Evolutionary conservation across 2,113 vertebrate species (phyloP).

Genomic region (Australoheros scitulus): DNA sequence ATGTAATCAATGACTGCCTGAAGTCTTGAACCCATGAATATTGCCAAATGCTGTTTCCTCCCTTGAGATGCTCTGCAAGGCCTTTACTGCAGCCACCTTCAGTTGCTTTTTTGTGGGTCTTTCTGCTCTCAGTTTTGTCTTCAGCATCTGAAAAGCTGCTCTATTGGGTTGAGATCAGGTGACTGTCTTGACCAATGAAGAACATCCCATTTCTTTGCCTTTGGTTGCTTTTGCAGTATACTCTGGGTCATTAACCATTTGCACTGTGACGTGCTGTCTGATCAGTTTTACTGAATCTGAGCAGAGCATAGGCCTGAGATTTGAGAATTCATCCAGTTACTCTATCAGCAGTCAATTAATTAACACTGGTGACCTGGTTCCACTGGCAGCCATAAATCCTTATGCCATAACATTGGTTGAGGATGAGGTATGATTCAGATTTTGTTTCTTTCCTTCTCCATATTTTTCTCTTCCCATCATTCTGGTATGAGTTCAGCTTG

Average conservation of each 20-base stretch:
- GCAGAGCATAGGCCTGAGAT: background rate
- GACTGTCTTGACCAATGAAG: too few species aligned
- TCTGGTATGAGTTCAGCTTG: too few species aligned
- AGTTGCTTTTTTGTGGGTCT: background rate
- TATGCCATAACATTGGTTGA: too few species aligned
- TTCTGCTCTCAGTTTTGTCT: background rate
- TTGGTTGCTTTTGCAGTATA: background rate
- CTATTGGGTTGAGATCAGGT: background rate
- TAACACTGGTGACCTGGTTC: background rate
- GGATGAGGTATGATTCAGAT: too few species aligned
- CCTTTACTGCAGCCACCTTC: background rate
- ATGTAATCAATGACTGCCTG: background rate
- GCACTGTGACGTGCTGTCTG: background rate
- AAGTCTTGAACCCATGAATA: background rate
- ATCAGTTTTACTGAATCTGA: background rate
- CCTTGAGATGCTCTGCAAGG: background rate
- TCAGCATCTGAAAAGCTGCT: background rate
- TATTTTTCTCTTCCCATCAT: too few species aligned
- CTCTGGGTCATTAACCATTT: background rate
- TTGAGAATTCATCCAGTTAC: background rate
- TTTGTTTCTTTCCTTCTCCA: too few species aligned
- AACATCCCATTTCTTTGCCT: background rate
- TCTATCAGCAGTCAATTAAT: background rate
- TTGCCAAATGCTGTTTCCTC: background rate
- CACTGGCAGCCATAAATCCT: background rate